A percentile compares a stretch with the other conserved stretches of the same genome.
Conservation (phyloP, 1,140 invertebrate species). For the Pseudomyrmex sp. region DNA sequence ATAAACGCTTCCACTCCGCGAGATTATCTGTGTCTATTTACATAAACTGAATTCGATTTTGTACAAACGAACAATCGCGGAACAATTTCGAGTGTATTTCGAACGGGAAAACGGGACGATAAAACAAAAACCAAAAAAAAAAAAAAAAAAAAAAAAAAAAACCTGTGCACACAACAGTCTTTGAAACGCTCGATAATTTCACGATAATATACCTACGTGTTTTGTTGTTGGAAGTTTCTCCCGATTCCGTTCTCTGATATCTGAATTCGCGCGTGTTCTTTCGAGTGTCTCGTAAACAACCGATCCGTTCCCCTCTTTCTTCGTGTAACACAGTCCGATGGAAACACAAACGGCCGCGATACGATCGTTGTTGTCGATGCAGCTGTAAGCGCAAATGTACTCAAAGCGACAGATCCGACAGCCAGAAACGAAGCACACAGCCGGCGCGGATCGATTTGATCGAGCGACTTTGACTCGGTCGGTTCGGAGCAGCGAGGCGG, state of each 20-base stretch:
- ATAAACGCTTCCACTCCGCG: not conserved
- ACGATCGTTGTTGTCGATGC: slow-evolving; percentile 43
- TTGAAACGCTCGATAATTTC: too few relatives aligned
- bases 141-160: not conserved
- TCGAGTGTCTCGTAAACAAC: not conserved
- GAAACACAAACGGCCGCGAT: slow-evolving; percentile 42
- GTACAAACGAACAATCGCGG: too few relatives aligned
- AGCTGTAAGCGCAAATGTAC: slow-evolving; percentile 54
- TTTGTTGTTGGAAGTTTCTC: not conserved
- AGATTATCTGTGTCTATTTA: not conserved
- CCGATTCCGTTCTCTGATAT: not conserved
- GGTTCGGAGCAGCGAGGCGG: slow-evolving; percentile 29
- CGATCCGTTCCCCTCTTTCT: slow-evolving; percentile 5
- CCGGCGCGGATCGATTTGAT: slow-evolving; percentile 44
- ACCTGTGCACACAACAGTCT: too few relatives aligned
- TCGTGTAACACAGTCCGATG: slow-evolving; percentile 20
- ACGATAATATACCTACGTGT: too few relatives aligned
- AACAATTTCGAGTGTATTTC: not conserved
- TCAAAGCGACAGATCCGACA: slow-evolving; percentile 51
- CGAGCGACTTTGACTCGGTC: slow-evolving; percentile 47
- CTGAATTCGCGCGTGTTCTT: not conserved
- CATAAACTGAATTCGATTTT: not conserved
- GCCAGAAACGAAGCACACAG: slow-evolving; percentile 45
- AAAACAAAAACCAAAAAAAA: not conserved
- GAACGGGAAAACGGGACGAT: not conserved